Base-by-base conservation (phyloP, 2,888 invertebrate species). In the Apamea epomidion region DNA sequence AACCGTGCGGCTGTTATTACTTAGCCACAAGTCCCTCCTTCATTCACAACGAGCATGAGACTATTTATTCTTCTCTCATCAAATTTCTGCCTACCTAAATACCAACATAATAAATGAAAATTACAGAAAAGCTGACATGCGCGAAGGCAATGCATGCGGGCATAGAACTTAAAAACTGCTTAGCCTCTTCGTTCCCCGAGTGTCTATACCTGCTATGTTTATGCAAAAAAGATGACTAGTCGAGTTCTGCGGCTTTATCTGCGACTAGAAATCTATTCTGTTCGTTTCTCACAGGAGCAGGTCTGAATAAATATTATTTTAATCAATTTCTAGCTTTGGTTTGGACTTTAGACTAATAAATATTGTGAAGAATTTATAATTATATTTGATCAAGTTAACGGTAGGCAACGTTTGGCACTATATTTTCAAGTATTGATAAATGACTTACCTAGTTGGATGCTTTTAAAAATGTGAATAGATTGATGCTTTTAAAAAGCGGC, bases 161-260 rank as follows among this genome's bases (percentile, higher is more conserved):
- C 18, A 58, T 29, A 2, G 1, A n/a, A 70, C 18, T 42, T 62
- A 7, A 4, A 32, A 79, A 32, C 18, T 62, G 64, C 16, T 25
- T 7, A 37, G 7, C 45, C 5, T 12, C 42, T 58, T 67, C 16
- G 1, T 42, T 51, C 78, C 64, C 10, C 29, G 25, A 54, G n/a
- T 83, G 83, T 54, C 21, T n/a, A 8, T 18, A 48, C 14, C 58
- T 25, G 6, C 54, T 64, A 45, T 14, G 45, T 83, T 29, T 78
- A 78, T 78, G 65, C 51, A 86, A 82, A 85, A 83, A 85, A 81
- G 69, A 83, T 65, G 32, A 70, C 60, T 37, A 70, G 29, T 2
- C 62, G 29, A 48, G 82, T 74, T 70, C 37, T 16, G n/a, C 80
- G 1, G 45, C 16, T 70, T 70, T 58, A 81, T 84, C 84, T 79